Conservation (phyloP, 2,888 invertebrate species). For the Morpho achilles region DNA sequence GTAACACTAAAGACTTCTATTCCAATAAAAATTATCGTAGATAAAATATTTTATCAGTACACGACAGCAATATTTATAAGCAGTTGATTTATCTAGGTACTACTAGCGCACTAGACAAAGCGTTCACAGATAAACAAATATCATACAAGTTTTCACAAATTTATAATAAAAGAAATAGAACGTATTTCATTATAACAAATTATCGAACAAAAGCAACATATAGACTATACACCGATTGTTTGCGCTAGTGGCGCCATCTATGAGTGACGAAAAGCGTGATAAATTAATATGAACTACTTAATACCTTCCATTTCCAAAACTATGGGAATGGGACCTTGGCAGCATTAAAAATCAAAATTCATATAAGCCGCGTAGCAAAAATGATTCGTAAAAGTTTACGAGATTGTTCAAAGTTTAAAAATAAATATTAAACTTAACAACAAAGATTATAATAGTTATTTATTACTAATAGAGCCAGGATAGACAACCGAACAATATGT, state of each 20-base stretch:
- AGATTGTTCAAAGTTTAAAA: conserved; percentile 6
- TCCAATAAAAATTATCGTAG: too few relatives aligned
- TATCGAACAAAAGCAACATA: too few relatives aligned
- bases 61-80: too few relatives aligned
- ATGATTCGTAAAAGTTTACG: conserved; percentile 24
- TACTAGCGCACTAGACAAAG: too few relatives aligned
- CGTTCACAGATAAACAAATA: too few relatives aligned
- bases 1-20: too few relatives aligned
- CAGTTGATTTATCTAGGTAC: too few relatives aligned
- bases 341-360: conserved; percentile 66
- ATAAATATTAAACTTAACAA: background rate
- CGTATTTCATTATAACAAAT: too few relatives aligned
- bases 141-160: too few relatives aligned
- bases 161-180: too few relatives aligned
- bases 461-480: background rate
- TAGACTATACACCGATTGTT: background rate
- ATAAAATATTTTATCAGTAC: too few relatives aligned
- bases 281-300: conserved; percentile 42
- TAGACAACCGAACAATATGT: background rate
- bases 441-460: background rate
- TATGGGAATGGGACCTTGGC: conserved; percentile 78
- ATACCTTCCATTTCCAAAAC: conserved; percentile 79
- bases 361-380: conserved; percentile 54
- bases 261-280: conserved; percentile 18
- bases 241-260: conserved; percentile 14